Evolutionary conservation across 2,797 vertebrate genomes (phyloP).

Genomic region (Chiroxiphia lanceolata): DNA sequence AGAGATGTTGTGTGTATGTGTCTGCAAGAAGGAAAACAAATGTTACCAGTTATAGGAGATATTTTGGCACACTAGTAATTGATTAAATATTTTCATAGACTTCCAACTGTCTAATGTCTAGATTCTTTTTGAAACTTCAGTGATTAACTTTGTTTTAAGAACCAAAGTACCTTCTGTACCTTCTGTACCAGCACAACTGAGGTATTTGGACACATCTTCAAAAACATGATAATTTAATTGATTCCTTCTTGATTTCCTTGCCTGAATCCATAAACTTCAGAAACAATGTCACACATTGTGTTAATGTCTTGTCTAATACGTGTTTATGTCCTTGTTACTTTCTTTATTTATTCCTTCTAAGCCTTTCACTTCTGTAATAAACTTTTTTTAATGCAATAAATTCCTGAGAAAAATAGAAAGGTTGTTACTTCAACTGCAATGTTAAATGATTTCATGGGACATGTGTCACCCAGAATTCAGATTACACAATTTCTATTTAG

Average conservation of each 20-base stretch:
- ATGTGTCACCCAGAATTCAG: not conserved
- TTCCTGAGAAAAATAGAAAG: not conserved
- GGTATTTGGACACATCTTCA: not conserved
- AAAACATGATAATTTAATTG: not conserved
- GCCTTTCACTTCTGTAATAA: not conserved
- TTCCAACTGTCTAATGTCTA: not conserved
- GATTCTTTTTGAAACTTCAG: not conserved
- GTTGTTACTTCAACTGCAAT: not conserved
- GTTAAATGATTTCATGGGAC: not conserved
- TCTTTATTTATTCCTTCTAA: not conserved
- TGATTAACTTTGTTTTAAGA: not conserved
- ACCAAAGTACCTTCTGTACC: not conserved
- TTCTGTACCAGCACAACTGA: not conserved
- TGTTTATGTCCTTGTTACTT: not conserved
- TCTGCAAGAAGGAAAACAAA: not conserved
- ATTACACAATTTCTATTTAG: slow-evolving; percentile 36
- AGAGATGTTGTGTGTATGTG: too few relatives aligned
- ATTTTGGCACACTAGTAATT: not conserved
- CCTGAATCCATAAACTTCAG: not conserved
- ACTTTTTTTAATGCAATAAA: not conserved
- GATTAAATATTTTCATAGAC: not conserved
- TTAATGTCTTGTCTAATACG: not conserved
- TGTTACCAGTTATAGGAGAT: not conserved
- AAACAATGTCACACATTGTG: not conserved
- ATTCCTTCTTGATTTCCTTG: not conserved